Evolutionary conservation across 2,797 vertebrate species (phyloP).

Genomic region (Neoniphon sammara): DNA sequence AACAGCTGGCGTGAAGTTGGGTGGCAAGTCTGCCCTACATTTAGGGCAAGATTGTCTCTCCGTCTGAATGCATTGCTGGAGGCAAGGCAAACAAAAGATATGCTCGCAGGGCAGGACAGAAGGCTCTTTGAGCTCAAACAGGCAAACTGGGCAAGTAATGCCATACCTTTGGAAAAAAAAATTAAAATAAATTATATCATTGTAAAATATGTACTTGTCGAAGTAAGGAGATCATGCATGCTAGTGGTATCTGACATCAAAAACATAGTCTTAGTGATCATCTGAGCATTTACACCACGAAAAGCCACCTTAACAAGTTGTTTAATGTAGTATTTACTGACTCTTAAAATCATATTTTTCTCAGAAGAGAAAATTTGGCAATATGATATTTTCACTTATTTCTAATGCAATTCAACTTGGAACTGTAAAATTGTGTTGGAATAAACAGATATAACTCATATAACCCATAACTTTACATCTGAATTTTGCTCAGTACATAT

Average conservation of each 20-base stretch:
- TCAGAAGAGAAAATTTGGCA: no score
- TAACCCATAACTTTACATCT: background rate
- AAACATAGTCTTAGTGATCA: no score
- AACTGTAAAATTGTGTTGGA: no score
- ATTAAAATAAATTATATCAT: background rate
- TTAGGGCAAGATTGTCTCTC: slow-evolving; percentile 62
- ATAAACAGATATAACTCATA: no score
- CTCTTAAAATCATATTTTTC: no score
- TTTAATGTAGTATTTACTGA: no score
- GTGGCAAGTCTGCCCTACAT: slow-evolving; percentile 65
- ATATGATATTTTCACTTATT: no score
- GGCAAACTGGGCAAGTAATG: slow-evolving; percentile 75
- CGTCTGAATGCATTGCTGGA: slow-evolving; percentile 43
- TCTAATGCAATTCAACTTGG: no score
- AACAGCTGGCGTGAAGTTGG: slow-evolving; percentile 56
- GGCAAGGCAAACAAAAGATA: slow-evolving; percentile 75
- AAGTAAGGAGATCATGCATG: background rate
- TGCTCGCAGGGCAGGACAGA: slow-evolving; percentile 78
- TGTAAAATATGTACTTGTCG: background rate
- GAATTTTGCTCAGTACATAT: background rate
- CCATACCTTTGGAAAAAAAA: slow-evolving; percentile 69
- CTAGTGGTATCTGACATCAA: no score
- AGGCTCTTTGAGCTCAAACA: slow-evolving; percentile 66
- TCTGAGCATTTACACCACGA: no score
- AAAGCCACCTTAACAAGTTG: no score